These are phyloP conservation scores for Ectobius pallidus DNA, from an alignment of 2,888 invertebrate species.

Conservation along the genomic window DNA sequence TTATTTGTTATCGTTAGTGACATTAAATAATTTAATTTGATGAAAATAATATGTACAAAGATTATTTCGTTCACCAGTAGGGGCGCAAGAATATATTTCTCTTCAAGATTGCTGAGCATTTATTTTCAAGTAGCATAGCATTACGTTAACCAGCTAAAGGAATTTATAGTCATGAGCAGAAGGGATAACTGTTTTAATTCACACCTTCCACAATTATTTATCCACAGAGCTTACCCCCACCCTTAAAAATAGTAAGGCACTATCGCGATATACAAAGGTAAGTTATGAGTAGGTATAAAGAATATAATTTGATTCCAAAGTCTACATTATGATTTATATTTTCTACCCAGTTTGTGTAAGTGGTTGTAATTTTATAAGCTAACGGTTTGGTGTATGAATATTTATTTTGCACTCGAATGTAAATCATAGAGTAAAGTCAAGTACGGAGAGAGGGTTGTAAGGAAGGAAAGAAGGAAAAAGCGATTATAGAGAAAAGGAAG, in stretches of 20 bases:
- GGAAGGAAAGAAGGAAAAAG: neutral
- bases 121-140: no score
- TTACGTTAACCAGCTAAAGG: no score
- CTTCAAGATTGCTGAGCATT: no score
- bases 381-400: conserved; percentile 30
- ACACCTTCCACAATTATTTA: no score
- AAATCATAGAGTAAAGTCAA: conserved; percentile 26
- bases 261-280: conserved; percentile 17
- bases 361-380: conserved; percentile 28
- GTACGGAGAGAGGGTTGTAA: conserved; percentile 18
- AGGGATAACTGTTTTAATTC: no score
- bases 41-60: no score
- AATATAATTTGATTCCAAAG: conserved; percentile 29
- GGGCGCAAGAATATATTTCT: no score
- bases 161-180: no score
- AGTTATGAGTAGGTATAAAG: conserved; percentile 22
- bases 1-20: no score
- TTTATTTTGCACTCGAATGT: conserved; percentile 20
- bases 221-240: no score
- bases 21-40: no score
- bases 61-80: no score
- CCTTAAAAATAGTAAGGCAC: neutral
- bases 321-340: conserved; percentile 23
- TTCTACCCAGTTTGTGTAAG: conserved; percentile 18
- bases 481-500: neutral